Base-by-base conservation (phyloP, 2,888 invertebrate genomes). In the Synanthedon tipuliformis region DNA sequence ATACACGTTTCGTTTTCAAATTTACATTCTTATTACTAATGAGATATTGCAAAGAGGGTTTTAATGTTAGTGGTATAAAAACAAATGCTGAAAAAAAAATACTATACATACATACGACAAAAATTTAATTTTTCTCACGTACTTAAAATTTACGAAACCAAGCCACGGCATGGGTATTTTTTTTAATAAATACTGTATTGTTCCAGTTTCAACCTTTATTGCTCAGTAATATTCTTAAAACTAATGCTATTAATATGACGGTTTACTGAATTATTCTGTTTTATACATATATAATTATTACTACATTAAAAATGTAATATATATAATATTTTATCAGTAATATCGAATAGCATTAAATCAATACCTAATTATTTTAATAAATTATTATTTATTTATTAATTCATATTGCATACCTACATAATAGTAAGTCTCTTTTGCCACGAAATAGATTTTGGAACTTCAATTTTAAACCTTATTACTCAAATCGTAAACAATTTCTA, bases 121-220 rank as follows among this genome's bases (percentile, higher is more conserved):
- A 34, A 34, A n/a, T n/a, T 34, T 34, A 34, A 10, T 34, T 10
- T 34, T 10, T 34, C 10, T 34, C 34, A 0, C 10, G 10, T 10
- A 34, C 34, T 10, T 34, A 8, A 34, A 34, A 34, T 34, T 34
- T 34, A 34, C 34, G 34, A 34, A 34, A 34, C 34, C 34, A 34
- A 34, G 34, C 34, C 1, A 34, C 5, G 34, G 34, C 34, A 34
- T n/a, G 45, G 45, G 13, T n/a, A 13, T 45, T 13, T 13, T 49
- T 49, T 27, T 18, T 4, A 48, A 15, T 49, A 49, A 54, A 58
- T 61, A 62, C 59, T 58, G 56, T 64, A 70, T 86, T 87, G 87
- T 85, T 86, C 87, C 87, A 79, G 84, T 72, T 58, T 86, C 86
- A 87, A 87, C 86, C 86, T 73, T 75, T 68, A 66, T 48, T 75